These are phyloP conservation scores for Pterocles orientalis DNA, from an alignment of 2,113 vertebrate species.

Conservation along the genomic window DNA sequence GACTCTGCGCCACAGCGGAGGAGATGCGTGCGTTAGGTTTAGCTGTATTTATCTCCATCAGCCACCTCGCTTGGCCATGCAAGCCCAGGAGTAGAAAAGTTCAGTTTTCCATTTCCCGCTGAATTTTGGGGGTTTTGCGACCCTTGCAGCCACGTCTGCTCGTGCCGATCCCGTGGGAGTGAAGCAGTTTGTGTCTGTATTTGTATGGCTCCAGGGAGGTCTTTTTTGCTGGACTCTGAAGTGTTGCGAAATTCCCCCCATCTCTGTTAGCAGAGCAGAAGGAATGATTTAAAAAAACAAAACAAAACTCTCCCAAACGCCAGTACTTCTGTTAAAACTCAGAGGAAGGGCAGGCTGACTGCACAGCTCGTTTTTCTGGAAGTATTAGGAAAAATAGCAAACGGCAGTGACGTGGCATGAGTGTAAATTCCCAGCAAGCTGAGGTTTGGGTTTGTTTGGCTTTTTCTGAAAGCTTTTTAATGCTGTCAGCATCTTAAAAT, in stretches of 20 bases:
- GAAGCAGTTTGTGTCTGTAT: not conserved
- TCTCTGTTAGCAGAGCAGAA: not conserved
- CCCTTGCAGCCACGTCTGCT: not conserved
- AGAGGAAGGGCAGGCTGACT: not conserved
- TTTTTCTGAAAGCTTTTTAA: not conserved
- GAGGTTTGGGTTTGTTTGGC: not conserved
- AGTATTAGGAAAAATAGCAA: not conserved
- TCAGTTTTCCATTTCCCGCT: not conserved
- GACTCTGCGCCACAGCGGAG: not conserved
- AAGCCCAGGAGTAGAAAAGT: not conserved
- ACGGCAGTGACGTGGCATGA: not conserved
- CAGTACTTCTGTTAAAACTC: not conserved
- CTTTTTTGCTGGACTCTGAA: not conserved
- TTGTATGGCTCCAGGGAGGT: fast-evolving
- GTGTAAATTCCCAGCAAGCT: not conserved
- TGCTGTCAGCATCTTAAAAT: not conserved
- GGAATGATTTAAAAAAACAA: not conserved
- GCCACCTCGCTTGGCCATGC: not conserved
- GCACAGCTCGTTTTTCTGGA: not conserved
- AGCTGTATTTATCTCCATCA: not conserved
- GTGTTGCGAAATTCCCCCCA: not conserved
- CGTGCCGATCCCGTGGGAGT: fast-evolving
- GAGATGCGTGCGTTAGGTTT: not conserved
- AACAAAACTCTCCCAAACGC: not conserved
- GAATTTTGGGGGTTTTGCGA: not conserved